Evolutionary conservation across 2,113 vertebrate species (phyloP), one percentile per base, ranked within the genome.

Genomic region (Engraulis encrasicolus): DNA sequence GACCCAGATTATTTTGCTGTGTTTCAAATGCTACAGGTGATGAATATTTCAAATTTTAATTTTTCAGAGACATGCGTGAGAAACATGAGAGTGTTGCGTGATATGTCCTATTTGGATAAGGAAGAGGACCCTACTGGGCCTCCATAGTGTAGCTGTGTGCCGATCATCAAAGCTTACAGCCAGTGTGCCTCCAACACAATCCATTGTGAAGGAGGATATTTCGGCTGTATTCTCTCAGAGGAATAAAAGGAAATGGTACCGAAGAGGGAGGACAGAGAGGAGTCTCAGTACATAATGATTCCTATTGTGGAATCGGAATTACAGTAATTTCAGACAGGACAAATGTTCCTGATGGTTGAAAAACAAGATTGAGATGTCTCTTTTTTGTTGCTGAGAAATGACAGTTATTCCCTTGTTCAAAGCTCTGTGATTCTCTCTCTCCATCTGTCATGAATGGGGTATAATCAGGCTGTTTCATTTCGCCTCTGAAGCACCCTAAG

Each of bases 31-130:
- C 1, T 66, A 66, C 58, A 66, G 58, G 61, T 71, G 27, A 71
- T 90, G 45, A 86, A 90, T 86, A 80, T 87, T 87, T 86, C 82
- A 87, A 23, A 34, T 48, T 79, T 80, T 50, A 78, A 61, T 81
- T 78, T 54, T 82, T 80, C 19, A 58, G 19, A 38, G 48, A 54
- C n/a, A 31, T 5, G 61, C 23, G 36, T 58, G 14, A 81, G 12
- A 52, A 77, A 82, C 66, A 71, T 4, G 31, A n/a, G 2, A 14
- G 71, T 36, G 37, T 82, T 38, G 54, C n/a, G 78, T 36, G 20
- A 45, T 50, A 50, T 77, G 27, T 36, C 50, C 61, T 85, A 45
- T 83, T 31, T 80, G 48, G 49, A 19, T 27, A 82, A 38, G 14
- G 49, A 19, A 19, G 80, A 38, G 14, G 37, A 38, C 79, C 50